Evolutionary conservation across 2,113 vertebrate species (phyloP), one percentile per base, ranked within the genome.

Genomic region (Phaethornis superciliosus): DNA sequence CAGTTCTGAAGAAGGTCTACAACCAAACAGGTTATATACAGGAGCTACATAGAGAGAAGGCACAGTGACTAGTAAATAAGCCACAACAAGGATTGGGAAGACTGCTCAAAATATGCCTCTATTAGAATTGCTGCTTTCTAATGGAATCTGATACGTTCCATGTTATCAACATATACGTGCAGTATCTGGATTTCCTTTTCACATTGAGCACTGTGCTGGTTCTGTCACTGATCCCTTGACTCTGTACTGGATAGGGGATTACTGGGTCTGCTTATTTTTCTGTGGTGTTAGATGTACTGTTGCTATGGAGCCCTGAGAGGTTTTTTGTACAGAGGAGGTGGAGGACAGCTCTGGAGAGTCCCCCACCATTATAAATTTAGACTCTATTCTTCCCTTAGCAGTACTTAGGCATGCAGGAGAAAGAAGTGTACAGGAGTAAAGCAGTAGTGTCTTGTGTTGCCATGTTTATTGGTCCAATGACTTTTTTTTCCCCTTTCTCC

Each of bases 1-100:
- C 49, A 97, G 90, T 90, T 97, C 96, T 26, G 99, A 99, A 22
- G 99, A 99, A 90, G 94, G 96, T 67, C 84, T 98, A 26, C 98
- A 98, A 59, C 20, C 62, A 8, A 96, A 54, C 96, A 98, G 98
- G 99, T 99, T 94, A 96, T 16, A 15, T 62, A 20, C 55, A 47
- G 35, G 23, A 55, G 14, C 44, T 64, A 75, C 47, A 42, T 8
- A 69, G 19, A 58, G 11, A 7, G 14, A 78, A 81, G 33, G 27
- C n/a, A 26, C 11, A 81, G 52, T 55, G 27, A 51, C 84, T 60
- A 78, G 62, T 52, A 35, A 72, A 75, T 60, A 60, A 84, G 9
- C 24, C 52, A 81, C 49, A 71, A 51, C 32, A 74, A 32, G 69
- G 26, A 56, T 40, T 27, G 15, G 30, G 17, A 71, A 81, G 24